Evolutionary conservation across 30 jellyfish, hydroid and myxozoan species (phyloP).

Genomic region (Pseudorhiza aurosa): DNA sequence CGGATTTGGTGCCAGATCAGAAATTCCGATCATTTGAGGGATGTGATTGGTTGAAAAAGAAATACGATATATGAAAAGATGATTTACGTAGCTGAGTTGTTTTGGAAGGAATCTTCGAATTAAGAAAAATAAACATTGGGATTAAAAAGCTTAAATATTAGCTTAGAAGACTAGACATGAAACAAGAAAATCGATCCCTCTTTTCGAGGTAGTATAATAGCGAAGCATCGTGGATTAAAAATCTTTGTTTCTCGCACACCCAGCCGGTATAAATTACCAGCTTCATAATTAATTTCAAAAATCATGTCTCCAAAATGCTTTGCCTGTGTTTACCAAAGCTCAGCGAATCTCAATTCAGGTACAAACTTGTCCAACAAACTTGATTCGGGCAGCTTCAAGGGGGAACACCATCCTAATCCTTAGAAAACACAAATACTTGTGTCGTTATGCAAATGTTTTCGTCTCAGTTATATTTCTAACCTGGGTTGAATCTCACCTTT

Average conservation of each 20-base stretch:
- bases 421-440: background rate
- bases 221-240: background rate
- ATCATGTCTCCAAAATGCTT: conserved; percentile 22
- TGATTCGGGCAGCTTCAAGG: conserved; percentile 15
- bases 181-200: conserved; percentile 53
- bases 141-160: conserved; percentile 28
- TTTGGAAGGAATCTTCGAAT: conserved; percentile 22
- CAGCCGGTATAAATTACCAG: conserved; percentile 22
- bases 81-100: conserved; percentile 32
- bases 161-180: conserved; percentile 43
- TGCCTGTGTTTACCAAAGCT: conserved; percentile 6
- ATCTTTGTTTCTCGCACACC: conserved; percentile 19
- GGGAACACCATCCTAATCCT: conserved; percentile 17
- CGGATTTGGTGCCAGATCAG: conserved; percentile 41
- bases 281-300: conserved; percentile 19
- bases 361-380: conserved; percentile 6
- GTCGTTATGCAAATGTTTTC: conserved; percentile 3
- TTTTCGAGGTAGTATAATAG: conserved; percentile 37
- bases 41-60: conserved; percentile 7
- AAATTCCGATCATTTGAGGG: conserved; percentile 21
- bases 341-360: conserved; percentile 7
- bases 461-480: background rate
- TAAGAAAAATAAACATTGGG: conserved; percentile 53
- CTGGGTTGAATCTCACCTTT: background rate
- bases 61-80: conserved; percentile 37